Evolutionary conservation across 2,113 vertebrate genomes (phyloP).

Genomic region (Nothobranchius kuhntae): DNA sequence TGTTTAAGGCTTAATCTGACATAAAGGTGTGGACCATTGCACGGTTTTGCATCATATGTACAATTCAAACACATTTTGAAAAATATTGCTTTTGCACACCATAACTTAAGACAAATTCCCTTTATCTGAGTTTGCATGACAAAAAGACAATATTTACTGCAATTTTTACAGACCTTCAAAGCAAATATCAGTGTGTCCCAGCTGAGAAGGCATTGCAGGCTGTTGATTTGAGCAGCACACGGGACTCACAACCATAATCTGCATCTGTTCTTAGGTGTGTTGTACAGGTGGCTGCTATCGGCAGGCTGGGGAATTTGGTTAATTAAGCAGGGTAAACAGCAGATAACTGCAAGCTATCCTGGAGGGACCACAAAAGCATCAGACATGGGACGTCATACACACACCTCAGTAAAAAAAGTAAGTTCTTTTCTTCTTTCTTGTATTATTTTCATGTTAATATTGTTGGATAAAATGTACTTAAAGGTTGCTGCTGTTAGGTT

Average conservation of each 20-base stretch:
- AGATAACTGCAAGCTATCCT: constrained; percentile 67
- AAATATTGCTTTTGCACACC: not conserved
- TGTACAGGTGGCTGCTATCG: constrained; percentile 73
- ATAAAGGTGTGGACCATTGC: constrained; percentile 13
- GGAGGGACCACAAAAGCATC: constrained; percentile 52
- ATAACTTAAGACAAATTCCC: constrained; percentile 4
- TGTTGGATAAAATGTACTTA: constrained; percentile 42
- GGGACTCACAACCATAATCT: constrained; percentile 57
- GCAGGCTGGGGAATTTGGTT: constrained; percentile 73
- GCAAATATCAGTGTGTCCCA: constrained; percentile 72
- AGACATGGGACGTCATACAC: constrained; percentile 40
- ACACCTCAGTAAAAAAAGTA: constrained; percentile 9
- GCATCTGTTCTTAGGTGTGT: constrained; percentile 75
- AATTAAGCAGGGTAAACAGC: constrained; percentile 79
- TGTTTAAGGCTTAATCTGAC: not conserved
- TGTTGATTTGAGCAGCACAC: constrained; percentile 64
- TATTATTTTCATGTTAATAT: constrained; percentile 21
- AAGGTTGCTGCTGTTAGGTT: constrained; percentile 30
- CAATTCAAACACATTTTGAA: not conserved
- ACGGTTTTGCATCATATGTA: constrained; percentile 31
- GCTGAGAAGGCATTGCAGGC: constrained; percentile 69
- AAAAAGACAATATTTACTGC: constrained; percentile 62
- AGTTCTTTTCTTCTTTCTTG: not conserved
- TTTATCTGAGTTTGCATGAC: constrained; percentile 39
- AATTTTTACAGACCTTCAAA: constrained; percentile 59